Base-by-base conservation (phyloP, 2,113 vertebrate species). In the Pelmatolapia mariae region DNA sequence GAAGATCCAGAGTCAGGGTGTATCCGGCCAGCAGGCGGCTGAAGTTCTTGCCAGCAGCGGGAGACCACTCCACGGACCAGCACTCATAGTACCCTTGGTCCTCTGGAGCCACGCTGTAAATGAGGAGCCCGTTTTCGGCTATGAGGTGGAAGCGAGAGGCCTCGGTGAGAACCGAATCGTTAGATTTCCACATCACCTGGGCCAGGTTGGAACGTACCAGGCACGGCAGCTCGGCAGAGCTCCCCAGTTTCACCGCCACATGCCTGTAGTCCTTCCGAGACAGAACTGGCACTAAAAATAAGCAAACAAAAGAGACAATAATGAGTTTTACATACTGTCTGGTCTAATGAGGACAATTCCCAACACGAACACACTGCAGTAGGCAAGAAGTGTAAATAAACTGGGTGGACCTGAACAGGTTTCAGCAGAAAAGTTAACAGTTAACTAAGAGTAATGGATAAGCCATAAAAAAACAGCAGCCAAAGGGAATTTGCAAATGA, bases 71-170 rank as follows among this genome's bases (percentile, higher is more conserved):
- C 88, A 98, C 94, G 0, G 97, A 96, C 95, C 98, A 97, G 93
- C 99, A 99, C 81, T 97, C 97, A 66, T 99, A 99, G 53, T 94
- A 95, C 7, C 98, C 98, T 1, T 97, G 97, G 93, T 99, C 98
- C 78, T 97, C 97, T 2, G 97, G 96, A 0, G 96, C 97, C 80
- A 98, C 96, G 93, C 98, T 98, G 96, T 98, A 98, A 92, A 99
- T 97, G 4, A 99, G 97, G 91, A 99, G 90, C 2, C 97, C 96
- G 4, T 84, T 94, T 76, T 97, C 97, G 8, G 95, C 96, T 84
- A 98, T 89, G 56, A 98, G 95, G 81, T 97, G 96, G 86, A 99
- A 98, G 90, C 97, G 98, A 8, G 98, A 97, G 56, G 97, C 96
- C 89, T 97, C 96, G 1, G 95, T 97, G 85, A 99, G 93, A 9